Conservation (phyloP, 2,888 invertebrate genomes). For the Dastarcus helophoroides region DNA sequence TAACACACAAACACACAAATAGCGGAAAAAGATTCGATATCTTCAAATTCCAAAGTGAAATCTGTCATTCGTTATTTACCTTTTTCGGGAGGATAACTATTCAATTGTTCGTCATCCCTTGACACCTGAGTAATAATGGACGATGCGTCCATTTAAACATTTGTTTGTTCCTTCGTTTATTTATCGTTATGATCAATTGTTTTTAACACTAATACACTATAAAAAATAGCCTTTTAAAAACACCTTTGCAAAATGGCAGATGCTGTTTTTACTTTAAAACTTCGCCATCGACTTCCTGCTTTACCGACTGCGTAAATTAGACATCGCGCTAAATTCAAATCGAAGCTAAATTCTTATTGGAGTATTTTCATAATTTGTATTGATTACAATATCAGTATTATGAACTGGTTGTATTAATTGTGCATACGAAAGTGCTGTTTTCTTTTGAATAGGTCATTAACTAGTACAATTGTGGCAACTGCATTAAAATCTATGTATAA, state of each 20-base stretch:
- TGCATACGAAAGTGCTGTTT: no score
- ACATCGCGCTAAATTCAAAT: no score
- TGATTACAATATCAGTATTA: no score
- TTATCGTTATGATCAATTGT: slow-evolving; percentile 14
- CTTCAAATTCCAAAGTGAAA: no score
- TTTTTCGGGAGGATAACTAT: slow-evolving; percentile 86
- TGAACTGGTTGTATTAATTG: no score
- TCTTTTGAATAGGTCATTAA: no score
- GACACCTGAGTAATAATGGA: slow-evolving; percentile 98
- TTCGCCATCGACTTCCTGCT: slow-evolving; percentile 3
- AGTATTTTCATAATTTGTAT: no score
- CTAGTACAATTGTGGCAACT: no score
- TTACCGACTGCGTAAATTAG: slow-evolving; percentile 10
- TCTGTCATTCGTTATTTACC: slow-evolving; percentile 49
- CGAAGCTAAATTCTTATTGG: no score
- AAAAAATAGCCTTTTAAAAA: slow-evolving; percentile 10
- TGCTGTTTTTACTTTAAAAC: slow-evolving; percentile 7
- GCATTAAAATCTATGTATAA: no score
- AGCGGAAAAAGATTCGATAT: no score
- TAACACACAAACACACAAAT: no score
- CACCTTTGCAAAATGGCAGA: slow-evolving; percentile 15
- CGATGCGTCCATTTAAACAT: slow-evolving; percentile 93
- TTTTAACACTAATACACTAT: slow-evolving; percentile 16
- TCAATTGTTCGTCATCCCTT: slow-evolving; percentile 93
- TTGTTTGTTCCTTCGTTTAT: slow-evolving; percentile 36